Percentiles rank a stretch among this genome's conserved stretches.
phyloP scores from a whole-genome alignment of 2,888 invertebrate genomes.

The Ichneumoninae sp. region DNA sequence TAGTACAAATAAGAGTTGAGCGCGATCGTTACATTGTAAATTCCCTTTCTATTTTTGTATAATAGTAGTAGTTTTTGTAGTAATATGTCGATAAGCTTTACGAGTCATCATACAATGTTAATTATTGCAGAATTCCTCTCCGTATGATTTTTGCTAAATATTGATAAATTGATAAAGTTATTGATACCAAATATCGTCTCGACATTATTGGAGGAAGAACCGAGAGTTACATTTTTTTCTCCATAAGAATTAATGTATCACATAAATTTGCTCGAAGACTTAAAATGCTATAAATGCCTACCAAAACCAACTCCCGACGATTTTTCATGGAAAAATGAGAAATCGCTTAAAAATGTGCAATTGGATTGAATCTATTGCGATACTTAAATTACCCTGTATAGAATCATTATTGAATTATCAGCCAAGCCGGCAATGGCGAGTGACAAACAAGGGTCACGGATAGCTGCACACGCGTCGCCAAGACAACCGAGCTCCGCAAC shows the following conservation, averaged over 20 bases:
- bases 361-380: background rate
- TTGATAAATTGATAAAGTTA: background rate
- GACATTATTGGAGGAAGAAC: background rate
- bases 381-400: background rate
- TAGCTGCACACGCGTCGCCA: constrained; percentile 58
- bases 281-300: background rate
- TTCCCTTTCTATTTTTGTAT: constrained; percentile 5
- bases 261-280: background rate
- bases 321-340: too few species aligned
- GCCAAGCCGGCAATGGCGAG: background rate
- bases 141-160: background rate
- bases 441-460: constrained; percentile 18
- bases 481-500: constrained; percentile 44
- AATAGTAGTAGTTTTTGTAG: background rate
- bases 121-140: too few species aligned
- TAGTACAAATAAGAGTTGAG: background rate
- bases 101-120: background rate
- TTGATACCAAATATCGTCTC: background rate
- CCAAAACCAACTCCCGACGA: background rate
- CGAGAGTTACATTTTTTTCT: background rate
- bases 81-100: background rate
- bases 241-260: background rate
- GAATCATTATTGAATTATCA: background rate
- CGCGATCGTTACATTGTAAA: background rate
- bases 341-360: background rate